These are phyloP conservation scores for Stigmatopora nigra DNA, from an alignment of 2,113 vertebrate species.

Conservation along the genomic window DNA sequence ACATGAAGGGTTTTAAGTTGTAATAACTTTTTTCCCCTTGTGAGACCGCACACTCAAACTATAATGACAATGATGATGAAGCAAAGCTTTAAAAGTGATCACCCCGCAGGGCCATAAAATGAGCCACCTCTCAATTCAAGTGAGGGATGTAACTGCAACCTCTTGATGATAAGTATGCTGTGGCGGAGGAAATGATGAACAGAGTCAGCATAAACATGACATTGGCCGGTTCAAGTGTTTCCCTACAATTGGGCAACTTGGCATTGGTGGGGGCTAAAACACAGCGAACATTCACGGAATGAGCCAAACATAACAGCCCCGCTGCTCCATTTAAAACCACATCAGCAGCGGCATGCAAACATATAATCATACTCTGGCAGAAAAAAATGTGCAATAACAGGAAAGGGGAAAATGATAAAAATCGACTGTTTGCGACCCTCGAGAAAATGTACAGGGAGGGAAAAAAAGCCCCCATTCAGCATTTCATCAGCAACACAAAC, in stretches of 20 bases:
- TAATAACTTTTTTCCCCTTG: conserved; percentile 38
- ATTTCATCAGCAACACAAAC: conserved; percentile 60
- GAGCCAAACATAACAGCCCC: conserved; percentile 56
- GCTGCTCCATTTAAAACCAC: conserved; percentile 32
- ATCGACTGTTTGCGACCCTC: conserved; percentile 49
- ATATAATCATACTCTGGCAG: conserved; percentile 50
- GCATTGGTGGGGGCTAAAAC: conserved; percentile 16
- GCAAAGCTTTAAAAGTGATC: conserved; percentile 44
- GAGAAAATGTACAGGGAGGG: conserved; percentile 44
- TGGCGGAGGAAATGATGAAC: conserved; percentile 30
- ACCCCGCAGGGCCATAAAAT: conserved; percentile 36
- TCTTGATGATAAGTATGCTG: conserved; percentile 21
- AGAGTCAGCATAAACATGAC: conserved; percentile 35
- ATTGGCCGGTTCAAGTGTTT: conserved; percentile 25
- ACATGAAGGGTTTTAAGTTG: conserved; percentile 42
- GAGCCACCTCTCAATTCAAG: conserved; percentile 30
- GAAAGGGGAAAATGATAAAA: conserved; percentile 49
- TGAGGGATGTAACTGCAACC: conserved; percentile 31
- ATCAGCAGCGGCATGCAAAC: conserved; percentile 47
- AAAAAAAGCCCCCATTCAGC: conserved; percentile 45
- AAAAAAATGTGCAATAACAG: conserved; percentile 57
- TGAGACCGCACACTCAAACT: conserved; percentile 51
- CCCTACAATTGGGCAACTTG: conserved; percentile 22
- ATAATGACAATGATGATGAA: conserved; percentile 17
- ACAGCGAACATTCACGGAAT: conserved; percentile 20